A percentile compares a stretch with the other conserved stretches of the same genome.
phyloP scores from a whole-genome alignment of 1,140 invertebrate species.

The Drosophila bocqueti region DNA sequence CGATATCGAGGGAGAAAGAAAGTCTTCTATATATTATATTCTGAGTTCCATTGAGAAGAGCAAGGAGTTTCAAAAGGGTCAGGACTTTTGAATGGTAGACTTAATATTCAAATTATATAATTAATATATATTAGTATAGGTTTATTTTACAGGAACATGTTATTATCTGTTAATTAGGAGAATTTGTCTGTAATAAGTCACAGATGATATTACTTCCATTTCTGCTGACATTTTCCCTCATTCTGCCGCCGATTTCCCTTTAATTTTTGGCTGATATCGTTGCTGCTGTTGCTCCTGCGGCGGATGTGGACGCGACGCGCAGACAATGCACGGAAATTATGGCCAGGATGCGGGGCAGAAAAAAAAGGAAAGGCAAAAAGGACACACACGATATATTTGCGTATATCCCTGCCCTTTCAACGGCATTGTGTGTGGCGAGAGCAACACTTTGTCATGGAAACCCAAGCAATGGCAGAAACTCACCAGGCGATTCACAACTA shows the following conservation, averaged over 20 bases:
- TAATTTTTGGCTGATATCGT: constrained; percentile 14
- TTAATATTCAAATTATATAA: no score
- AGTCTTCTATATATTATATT: not conserved
- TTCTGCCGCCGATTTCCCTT: not conserved
- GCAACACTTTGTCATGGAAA: constrained; percentile 39
- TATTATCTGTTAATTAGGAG: not conserved
- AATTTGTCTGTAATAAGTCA: not conserved
- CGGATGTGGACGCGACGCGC: constrained; percentile 46
- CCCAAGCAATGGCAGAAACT: constrained; percentile 5
- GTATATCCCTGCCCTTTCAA: not conserved
- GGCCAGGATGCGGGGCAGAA: constrained; percentile 11
- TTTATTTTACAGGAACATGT: no score
- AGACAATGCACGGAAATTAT: constrained; percentile 58
- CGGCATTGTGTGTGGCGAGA: constrained; percentile 5
- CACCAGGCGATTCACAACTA: constrained; percentile 16
- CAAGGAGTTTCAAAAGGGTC: no score
- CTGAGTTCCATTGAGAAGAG: no score
- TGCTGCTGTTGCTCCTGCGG: constrained; percentile 10
- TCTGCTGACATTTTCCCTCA: not conserved
- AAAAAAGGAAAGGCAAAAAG: not conserved
- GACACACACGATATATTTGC: not conserved
- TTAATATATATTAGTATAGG: no score
- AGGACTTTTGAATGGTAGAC: no score
- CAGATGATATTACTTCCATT: not conserved
- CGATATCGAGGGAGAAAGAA: not conserved